These are phyloP conservation scores for Pteromalus puparum DNA, from an alignment of 1,140 invertebrate genomes.

Conservation along the genomic window DNA sequence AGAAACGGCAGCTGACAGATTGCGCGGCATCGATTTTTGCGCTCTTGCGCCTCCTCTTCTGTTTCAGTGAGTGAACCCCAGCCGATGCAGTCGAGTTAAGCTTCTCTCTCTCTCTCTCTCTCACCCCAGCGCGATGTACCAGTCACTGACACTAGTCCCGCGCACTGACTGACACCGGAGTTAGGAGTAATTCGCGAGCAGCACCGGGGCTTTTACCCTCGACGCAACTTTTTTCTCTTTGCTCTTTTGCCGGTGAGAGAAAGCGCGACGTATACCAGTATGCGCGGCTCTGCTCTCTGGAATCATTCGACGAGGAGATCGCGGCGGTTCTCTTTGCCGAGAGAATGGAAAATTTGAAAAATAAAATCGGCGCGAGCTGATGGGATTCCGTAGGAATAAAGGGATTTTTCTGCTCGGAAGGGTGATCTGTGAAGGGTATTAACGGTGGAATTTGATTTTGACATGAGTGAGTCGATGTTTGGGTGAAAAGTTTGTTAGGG, in stretches of 20 bases:
- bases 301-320: background rate
- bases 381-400: no score
- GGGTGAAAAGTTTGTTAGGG: no score
- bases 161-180: slow-evolving; percentile 28
- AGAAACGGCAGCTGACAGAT: slow-evolving; percentile 52
- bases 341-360: no score
- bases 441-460: no score
- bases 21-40: slow-evolving; percentile 61
- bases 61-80: background rate
- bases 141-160: slow-evolving; percentile 23
- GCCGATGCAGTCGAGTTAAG: slow-evolving; percentile 5
- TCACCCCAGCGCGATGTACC: slow-evolving; percentile 3
- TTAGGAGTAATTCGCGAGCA: slow-evolving; percentile 27
- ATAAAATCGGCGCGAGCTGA: no score
- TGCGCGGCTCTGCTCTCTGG: background rate
- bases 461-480: no score
- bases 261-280: background rate
- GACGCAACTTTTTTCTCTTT: background rate
- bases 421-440: no score
- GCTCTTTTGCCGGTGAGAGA: background rate
- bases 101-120: background rate
- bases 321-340: background rate
- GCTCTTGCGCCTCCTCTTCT: slow-evolving; percentile 23
- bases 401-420: no score
- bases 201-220: background rate